Evolutionary conservation across 2,888 invertebrate genomes (phyloP).

Genomic region (Apamea crenata): DNA sequence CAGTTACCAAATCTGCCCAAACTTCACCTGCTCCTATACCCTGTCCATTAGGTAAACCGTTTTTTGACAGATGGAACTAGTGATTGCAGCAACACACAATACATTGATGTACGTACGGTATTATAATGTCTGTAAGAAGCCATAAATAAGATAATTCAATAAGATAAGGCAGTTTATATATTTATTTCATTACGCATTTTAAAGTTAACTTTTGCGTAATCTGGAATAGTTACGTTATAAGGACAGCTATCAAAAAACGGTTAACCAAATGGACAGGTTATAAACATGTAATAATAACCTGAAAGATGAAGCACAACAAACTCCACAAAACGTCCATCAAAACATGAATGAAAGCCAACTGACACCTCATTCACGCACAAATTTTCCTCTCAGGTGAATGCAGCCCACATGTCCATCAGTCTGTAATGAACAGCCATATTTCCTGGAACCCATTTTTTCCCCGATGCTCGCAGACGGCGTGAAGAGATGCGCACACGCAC

Average conservation of each 20-base stretch:
- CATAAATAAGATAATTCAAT: no score
- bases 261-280: no score
- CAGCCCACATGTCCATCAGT: constrained; percentile 27
- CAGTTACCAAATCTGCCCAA: neutral
- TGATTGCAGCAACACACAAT: no score
- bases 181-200: no score
- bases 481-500: constrained; percentile 69
- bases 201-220: no score
- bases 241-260: no score
- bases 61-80: no score
- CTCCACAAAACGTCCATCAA: neutral
- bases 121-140: no score
- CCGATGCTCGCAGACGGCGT: constrained; percentile 54
- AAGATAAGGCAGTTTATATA: no score
- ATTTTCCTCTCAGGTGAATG: constrained; percentile 38
- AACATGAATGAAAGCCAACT: constrained; percentile 27
- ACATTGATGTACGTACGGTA: no score
- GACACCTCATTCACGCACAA: constrained; percentile 19
- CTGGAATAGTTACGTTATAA: no score
- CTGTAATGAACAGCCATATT: constrained; percentile 38
- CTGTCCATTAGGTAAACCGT: no score
- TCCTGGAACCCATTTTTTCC: constrained; percentile 61
- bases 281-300: neutral
- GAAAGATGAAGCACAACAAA: neutral
- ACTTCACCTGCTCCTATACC: neutral